Evolutionary conservation across 2,113 vertebrate genomes (phyloP).

Genomic region (Blennius ocellaris): DNA sequence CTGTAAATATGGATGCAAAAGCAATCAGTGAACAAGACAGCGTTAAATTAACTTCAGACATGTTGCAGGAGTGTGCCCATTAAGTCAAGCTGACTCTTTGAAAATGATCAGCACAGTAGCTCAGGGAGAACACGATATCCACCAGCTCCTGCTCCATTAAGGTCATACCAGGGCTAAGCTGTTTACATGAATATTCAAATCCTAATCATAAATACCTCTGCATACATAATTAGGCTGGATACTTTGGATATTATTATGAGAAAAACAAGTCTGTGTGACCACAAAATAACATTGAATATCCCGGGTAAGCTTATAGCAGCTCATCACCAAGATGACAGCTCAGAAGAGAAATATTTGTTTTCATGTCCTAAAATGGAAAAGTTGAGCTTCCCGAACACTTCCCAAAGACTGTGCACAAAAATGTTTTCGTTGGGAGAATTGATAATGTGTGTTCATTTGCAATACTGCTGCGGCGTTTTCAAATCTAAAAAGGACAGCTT

Average conservation of each 20-base stretch:
- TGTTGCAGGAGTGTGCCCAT: constrained; percentile 25
- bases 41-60: constrained; percentile 17
- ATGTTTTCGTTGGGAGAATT: constrained; percentile 18
- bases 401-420: constrained; percentile 43
- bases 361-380: constrained; percentile 42
- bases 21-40: constrained; percentile 20
- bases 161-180: constrained; percentile 67
- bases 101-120: constrained; percentile 32
- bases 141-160: constrained; percentile 39
- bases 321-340: constrained; percentile 40
- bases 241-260: constrained; percentile 50
- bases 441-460: constrained; percentile 8
- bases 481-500: too few relatives aligned
- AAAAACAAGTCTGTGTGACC: constrained; percentile 42
- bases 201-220: constrained; percentile 59
- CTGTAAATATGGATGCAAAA: constrained; percentile 1
- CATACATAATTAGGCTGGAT: constrained; percentile 58
- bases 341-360: constrained; percentile 52
- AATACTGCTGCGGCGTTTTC: neutral
- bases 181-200: constrained; percentile 70
- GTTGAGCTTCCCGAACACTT: constrained; percentile 37
- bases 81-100: constrained; percentile 33
- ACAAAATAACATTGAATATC: constrained; percentile 44
- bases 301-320: constrained; percentile 35
- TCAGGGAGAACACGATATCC: constrained; percentile 10